Conservation (phyloP, 1,140 invertebrate genomes). For the Oppia nitens region DNA sequence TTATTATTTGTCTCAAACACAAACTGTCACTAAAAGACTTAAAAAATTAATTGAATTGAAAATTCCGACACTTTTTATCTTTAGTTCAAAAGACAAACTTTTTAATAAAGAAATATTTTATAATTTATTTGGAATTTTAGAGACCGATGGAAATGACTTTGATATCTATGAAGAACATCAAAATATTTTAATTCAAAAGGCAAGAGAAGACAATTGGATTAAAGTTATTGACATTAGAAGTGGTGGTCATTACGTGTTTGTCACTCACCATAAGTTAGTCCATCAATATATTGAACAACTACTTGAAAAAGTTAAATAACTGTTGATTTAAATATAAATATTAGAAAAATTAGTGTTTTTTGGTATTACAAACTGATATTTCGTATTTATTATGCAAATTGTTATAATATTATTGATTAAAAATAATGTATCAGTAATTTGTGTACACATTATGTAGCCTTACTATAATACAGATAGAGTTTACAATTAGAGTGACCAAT, state of each 20-base stretch:
- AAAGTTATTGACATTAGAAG: constrained; percentile 4
- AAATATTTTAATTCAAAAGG: constrained; percentile 1
- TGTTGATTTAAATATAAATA: too few species aligned
- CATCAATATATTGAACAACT: constrained; percentile 9
- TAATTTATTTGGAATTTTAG: neutral
- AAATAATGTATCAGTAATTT: too few species aligned
- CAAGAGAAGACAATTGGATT: neutral
- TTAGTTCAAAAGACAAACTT: constrained; percentile 6
- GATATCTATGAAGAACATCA: constrained; percentile 9
- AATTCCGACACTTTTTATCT: constrained; percentile 8
- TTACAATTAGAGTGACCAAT: too few species aligned
- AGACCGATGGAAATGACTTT: neutral
- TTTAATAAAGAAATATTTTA: neutral
- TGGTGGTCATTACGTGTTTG: constrained; percentile 8
- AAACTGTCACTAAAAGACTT: constrained; percentile 1
- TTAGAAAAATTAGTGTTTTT: too few species aligned
- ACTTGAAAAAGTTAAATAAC: neutral
- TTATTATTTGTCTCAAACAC: neutral
- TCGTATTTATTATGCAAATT: too few species aligned
- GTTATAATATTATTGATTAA: too few species aligned
- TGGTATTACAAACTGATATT: too few species aligned
- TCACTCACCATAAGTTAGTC: neutral
- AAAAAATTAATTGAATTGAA: neutral
- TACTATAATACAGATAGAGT: too few species aligned
- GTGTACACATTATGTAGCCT: too few species aligned